Base-by-base conservation (phyloP, 2,888 invertebrate genomes). In the Argyresthia albistria region DNA sequence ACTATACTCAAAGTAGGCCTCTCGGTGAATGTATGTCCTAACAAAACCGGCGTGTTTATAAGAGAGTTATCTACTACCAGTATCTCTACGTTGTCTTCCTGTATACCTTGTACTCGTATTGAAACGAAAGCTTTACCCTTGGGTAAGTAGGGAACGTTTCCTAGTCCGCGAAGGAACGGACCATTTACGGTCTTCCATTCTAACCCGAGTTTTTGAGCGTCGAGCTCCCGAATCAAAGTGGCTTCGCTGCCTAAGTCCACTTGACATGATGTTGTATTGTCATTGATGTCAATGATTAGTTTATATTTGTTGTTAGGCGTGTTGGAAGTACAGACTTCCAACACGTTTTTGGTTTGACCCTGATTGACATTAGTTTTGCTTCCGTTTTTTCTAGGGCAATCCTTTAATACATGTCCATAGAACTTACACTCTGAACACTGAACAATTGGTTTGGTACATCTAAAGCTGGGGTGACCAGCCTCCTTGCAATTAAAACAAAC, bases 81-180 rank as follows among this genome's bases (percentile, higher is more conserved):
- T 39, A 57, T 47, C 14, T 59, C 57, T 1, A 61, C 55, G 11
- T 56, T 12, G 12, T 55, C 43, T 39, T 61, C 60, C 1, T 43
- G 3, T 14, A 59, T 14, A 8, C 56, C 57, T 37, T 61, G 59
- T 16, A 58, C 56, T 43, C 58, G 58, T n/a, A 59, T 54, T 2
- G 25, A 25, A 1, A 52, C 53, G 12, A 14, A 8, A 10, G 46
- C 10, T 9, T 14, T 25, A 8, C 61, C 61, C 16, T 55, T n/a
- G 1, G 61, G 58, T 42, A 54, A 16, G 36, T 55, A 56, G 2
- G 58, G 56, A 8, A 58, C 47, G 50, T 59, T 59, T 1, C 59
- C 59, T 48, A 60, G 25, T 0, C 60, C 60, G 10, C 58, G 51
- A 25, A 59, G 36, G 6, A 51, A 46, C 16, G 59, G 59, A 4